A percentile compares a stretch with the other conserved stretches of the same genome.
Evolutionary conservation across 2,797 vertebrate species (phyloP).

Genomic region (Sarcoramphus papa): DNA sequence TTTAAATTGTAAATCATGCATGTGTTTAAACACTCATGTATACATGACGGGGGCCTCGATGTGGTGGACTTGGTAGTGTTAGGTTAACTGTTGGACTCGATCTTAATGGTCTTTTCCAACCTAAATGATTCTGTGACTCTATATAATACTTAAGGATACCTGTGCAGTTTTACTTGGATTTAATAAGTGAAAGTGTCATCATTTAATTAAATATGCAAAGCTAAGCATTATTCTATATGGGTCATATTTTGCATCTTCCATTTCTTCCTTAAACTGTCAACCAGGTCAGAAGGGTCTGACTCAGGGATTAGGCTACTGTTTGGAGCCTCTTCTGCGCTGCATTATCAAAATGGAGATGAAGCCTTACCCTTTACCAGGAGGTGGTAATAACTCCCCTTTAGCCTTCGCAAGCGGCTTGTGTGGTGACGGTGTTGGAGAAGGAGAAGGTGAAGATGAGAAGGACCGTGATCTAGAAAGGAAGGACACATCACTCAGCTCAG

Average conservation of each 20-base stretch:
- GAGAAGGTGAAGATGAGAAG: constrained; percentile 90
- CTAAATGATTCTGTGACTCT: not conserved
- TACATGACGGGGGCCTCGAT: accelerated
- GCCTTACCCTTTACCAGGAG: constrained; percentile 83
- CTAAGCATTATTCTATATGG: not conserved
- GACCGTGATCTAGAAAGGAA: constrained; percentile 81
- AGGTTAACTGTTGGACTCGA: not conserved
- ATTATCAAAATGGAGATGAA: not conserved
- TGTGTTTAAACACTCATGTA: not conserved
- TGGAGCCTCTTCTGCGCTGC: not conserved
- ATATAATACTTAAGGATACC: not conserved
- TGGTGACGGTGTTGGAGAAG: constrained; percentile 85
- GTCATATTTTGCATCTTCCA: not conserved
- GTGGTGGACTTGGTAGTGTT: not conserved
- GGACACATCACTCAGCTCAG: not conserved
- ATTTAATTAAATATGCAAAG: not conserved
- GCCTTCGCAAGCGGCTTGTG: constrained; percentile 82
- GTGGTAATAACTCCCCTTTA: constrained; percentile 81
- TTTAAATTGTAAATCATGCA: not conserved
- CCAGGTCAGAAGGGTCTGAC: not conserved
- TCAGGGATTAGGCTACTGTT: not conserved
- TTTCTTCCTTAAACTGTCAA: not conserved
- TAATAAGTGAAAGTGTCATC: not conserved
- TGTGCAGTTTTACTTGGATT: not conserved
- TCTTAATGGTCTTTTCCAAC: not conserved